Evolutionary conservation across 2,797 vertebrate species (phyloP).

Genomic region (Cynopterus sphinx): DNA sequence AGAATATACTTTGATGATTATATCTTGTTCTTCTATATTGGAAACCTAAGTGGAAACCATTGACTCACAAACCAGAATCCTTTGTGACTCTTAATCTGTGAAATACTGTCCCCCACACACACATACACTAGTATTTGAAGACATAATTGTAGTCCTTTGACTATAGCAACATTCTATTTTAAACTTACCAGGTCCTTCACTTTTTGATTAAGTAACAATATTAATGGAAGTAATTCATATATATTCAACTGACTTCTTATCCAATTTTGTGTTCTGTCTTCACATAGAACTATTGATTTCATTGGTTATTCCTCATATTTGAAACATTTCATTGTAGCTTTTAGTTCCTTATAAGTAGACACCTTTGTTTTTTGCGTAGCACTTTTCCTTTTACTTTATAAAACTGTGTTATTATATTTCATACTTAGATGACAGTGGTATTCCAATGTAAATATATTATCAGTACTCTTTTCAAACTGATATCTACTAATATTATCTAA

Average conservation of each 20-base stretch:
- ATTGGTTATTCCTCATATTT: not conserved
- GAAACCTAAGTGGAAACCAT: not conserved
- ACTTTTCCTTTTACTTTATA: not conserved
- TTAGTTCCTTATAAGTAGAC: conserved; percentile 9
- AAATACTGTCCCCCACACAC: not conserved
- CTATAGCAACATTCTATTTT: not conserved
- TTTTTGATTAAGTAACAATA: not conserved
- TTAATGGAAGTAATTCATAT: not conserved
- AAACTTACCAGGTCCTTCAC: not conserved
- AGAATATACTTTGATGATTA: not conserved
- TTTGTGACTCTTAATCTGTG: not conserved
- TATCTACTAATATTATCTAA: not conserved
- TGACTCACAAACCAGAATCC: not conserved
- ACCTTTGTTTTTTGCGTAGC: conserved; percentile 24
- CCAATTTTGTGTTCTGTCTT: conserved; percentile 33
- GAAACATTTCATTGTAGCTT: conserved; percentile 34
- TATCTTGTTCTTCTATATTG: not conserved
- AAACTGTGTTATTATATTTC: conserved; percentile 40
- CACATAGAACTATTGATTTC: not conserved
- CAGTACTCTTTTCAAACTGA: conserved; percentile 7
- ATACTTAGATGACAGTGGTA: not conserved
- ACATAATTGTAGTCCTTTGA: not conserved
- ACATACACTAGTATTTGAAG: not conserved
- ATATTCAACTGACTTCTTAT: not conserved
- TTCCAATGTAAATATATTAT: conserved; percentile 29